Conservation (phyloP, 1,140 invertebrate genomes). For the Callitettix versicolor region DNA sequence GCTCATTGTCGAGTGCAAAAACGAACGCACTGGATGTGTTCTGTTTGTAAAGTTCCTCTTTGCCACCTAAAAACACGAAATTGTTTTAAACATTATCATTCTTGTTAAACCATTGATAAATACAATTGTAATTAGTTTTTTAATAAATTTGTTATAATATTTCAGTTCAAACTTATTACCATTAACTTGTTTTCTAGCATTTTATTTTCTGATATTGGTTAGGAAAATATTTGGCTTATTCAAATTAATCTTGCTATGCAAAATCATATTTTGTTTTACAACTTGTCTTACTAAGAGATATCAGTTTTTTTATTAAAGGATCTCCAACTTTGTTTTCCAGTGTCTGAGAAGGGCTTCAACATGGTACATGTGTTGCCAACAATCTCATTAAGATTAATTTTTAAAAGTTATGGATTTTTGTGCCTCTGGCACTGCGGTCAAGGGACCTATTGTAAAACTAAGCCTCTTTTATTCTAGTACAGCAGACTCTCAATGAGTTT, state of each 20-base stretch:
- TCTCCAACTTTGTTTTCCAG: no score
- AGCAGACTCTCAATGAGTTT: no score
- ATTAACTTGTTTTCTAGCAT: neutral
- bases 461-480: no score
- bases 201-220: neutral
- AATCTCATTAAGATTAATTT: no score
- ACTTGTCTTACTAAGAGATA: no score
- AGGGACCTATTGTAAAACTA: no score
- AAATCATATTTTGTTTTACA: neutral
- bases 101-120: neutral
- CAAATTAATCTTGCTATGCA: neutral
- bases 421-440: no score
- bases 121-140: no score
- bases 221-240: neutral
- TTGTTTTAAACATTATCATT: conserved; percentile 3
- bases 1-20: neutral
- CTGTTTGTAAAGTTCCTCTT: neutral
- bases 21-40: neutral
- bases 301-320: no score
- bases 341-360: no score
- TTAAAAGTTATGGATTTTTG: no score
- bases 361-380: no score
- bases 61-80: neutral
- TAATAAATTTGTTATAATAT: neutral
- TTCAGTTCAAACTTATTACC: neutral